Evolutionary conservation across 2,797 vertebrate genomes (phyloP).

Genomic region (Rhabdophis nuchalis): DNA sequence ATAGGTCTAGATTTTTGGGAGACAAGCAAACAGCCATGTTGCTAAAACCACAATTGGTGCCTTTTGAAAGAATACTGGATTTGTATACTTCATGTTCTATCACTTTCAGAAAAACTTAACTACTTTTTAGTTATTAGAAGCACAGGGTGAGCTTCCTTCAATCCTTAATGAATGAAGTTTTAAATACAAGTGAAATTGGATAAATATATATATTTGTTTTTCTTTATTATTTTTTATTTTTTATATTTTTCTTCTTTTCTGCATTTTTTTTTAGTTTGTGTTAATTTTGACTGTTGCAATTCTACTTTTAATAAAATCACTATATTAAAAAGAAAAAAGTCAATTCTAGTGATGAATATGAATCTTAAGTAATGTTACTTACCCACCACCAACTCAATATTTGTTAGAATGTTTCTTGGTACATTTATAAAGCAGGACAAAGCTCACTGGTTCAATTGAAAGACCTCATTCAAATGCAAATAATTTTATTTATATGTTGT

Average conservation of each 20-base stretch:
- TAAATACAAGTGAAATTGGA: background rate
- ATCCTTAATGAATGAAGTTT: background rate
- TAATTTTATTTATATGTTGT: background rate
- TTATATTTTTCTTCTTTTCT: background rate
- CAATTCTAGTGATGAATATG: background rate
- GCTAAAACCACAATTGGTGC: background rate
- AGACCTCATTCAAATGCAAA: background rate
- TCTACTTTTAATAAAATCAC: background rate
- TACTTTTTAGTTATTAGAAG: background rate
- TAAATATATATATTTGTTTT: background rate
- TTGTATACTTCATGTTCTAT: background rate
- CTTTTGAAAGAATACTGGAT: background rate
- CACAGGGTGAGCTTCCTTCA: background rate
- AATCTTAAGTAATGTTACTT: background rate
- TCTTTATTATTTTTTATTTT: background rate
- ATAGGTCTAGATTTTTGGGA: background rate
- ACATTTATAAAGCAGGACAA: background rate
- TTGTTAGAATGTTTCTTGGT: background rate
- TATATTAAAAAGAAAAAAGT: background rate
- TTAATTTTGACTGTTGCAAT: background rate
- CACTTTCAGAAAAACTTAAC: background rate
- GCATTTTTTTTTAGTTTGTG: background rate
- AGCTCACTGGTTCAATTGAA: background rate
- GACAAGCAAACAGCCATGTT: background rate
- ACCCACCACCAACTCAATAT: background rate